Evolutionary conservation across 2,113 vertebrate species (phyloP).

Genomic region (Xiphophorus couchianus): DNA sequence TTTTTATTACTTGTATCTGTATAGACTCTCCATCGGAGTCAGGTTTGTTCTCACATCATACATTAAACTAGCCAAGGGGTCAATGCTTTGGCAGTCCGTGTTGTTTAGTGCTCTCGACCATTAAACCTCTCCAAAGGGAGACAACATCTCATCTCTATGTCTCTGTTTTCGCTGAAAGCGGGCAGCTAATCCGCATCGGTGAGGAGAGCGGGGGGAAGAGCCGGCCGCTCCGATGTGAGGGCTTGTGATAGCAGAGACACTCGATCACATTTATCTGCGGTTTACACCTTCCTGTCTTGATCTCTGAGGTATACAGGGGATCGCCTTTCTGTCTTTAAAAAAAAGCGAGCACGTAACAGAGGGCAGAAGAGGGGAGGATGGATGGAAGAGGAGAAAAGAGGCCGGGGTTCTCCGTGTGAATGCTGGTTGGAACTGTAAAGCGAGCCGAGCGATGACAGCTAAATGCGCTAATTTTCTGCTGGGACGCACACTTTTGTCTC

Average conservation of each 20-base stretch:
- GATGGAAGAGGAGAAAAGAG: constrained; percentile 80
- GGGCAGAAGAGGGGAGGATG: constrained; percentile 50
- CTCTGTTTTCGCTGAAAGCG: constrained; percentile 59
- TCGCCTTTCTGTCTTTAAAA: constrained; percentile 86
- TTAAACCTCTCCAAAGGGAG: constrained; percentile 44
- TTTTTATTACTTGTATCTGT: too few relatives aligned
- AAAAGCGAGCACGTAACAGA: constrained; percentile 67
- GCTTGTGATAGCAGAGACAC: constrained; percentile 77
- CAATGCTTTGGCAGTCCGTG: constrained; percentile 17
- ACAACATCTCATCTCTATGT: constrained; percentile 62
- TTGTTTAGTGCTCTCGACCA: constrained; percentile 31
- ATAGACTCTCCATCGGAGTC: too few relatives aligned
- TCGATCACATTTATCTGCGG: constrained; percentile 90
- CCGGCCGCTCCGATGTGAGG: constrained; percentile 69
- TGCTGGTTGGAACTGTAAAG: constrained; percentile 92
- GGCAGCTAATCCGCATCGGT: constrained; percentile 66
- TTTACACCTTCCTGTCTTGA: constrained; percentile 95
- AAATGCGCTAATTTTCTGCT: constrained; percentile 99
- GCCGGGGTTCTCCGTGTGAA: constrained; percentile 84
- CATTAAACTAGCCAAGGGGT: too few relatives aligned
- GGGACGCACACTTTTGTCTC: constrained; percentile 88
- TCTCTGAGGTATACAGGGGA: constrained; percentile 88
- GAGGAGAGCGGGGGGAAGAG: constrained; percentile 24
- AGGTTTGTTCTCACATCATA: too few relatives aligned
- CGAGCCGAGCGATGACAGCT: constrained; percentile 97